Conservation (phyloP, 2,888 invertebrate genomes). For the Hemistola chrysoprasaria region DNA sequence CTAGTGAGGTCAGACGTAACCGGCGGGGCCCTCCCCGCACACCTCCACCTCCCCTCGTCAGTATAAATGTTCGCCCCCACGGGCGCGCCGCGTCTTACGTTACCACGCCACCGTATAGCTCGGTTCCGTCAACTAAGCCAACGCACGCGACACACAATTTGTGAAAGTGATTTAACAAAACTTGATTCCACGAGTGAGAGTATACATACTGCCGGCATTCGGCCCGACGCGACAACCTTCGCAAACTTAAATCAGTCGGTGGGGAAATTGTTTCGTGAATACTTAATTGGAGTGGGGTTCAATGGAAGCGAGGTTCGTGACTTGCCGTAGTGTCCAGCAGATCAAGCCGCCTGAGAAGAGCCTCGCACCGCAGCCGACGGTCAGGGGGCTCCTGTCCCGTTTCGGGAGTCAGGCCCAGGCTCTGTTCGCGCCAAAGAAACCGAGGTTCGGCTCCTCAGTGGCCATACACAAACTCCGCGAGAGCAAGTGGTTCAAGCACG, state of each 20-base stretch:
- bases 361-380: constrained; percentile 74
- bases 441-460: constrained; percentile 84
- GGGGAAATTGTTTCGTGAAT: constrained; percentile 62
- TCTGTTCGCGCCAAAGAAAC: constrained; percentile 76
- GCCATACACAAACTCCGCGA: constrained; percentile 87
- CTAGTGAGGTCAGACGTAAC: constrained; percentile 59
- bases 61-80: constrained; percentile 59
- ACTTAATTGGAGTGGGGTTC: constrained; percentile 68
- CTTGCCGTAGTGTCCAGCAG: constrained; percentile 80
- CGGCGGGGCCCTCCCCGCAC: constrained; percentile 40
- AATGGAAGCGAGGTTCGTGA: constrained; percentile 83
- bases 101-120: constrained; percentile 59
- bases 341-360: constrained; percentile 81
- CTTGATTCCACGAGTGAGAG: constrained; percentile 72
- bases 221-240: constrained; percentile 37
- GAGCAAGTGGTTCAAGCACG: constrained; percentile 88
- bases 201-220: constrained; percentile 32
- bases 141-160: constrained; percentile 68
- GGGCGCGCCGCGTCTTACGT: constrained; percentile 77
- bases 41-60: constrained; percentile 34
- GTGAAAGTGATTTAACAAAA: constrained; percentile 75
- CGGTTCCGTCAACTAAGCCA: constrained; percentile 45
- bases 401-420: constrained; percentile 81
- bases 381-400: constrained; percentile 77
- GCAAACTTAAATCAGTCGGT: constrained; percentile 42